Conservation (phyloP, 2,113 vertebrate species). For the Sceloporus tristichus region DNA sequence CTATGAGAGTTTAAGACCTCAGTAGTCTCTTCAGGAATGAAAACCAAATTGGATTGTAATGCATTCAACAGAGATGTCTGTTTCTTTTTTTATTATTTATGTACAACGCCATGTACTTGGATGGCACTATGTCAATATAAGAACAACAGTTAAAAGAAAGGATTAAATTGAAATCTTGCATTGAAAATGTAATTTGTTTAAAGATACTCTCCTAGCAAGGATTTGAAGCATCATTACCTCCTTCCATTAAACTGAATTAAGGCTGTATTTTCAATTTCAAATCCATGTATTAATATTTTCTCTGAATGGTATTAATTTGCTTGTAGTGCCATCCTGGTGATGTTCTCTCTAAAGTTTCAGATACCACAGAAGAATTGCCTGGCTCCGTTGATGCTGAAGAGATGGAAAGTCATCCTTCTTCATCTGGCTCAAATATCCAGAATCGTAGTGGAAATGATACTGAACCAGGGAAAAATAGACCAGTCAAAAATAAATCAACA, state of each 20-base stretch:
- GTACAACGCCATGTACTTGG: too few species aligned
- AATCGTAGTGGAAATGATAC: slow-evolving; percentile 70
- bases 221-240: neutral
- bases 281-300: neutral
- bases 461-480: slow-evolving; percentile 76
- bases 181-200: neutral
- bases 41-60: too few species aligned
- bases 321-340: neutral
- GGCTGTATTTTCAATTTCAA: neutral
- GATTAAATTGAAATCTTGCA: too few species aligned
- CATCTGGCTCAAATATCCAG: slow-evolving; percentile 83
- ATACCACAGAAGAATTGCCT: slow-evolving; percentile 81
- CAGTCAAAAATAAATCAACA: slow-evolving; percentile 81
- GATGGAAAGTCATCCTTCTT: slow-evolving; percentile 83
- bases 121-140: too few species aligned
- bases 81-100: too few species aligned
- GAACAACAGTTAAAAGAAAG: too few species aligned
- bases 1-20: neutral
- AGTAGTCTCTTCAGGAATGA: neutral
- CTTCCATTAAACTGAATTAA: neutral
- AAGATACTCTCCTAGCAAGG: neutral
- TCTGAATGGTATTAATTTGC: too few species aligned
- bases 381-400: slow-evolving; percentile 82
- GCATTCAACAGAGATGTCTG: too few species aligned
- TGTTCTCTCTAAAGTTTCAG: slow-evolving; percentile 79